Conservation (phyloP, 2,888 invertebrate genomes). For the Nephrotoma appendiculata region DNA sequence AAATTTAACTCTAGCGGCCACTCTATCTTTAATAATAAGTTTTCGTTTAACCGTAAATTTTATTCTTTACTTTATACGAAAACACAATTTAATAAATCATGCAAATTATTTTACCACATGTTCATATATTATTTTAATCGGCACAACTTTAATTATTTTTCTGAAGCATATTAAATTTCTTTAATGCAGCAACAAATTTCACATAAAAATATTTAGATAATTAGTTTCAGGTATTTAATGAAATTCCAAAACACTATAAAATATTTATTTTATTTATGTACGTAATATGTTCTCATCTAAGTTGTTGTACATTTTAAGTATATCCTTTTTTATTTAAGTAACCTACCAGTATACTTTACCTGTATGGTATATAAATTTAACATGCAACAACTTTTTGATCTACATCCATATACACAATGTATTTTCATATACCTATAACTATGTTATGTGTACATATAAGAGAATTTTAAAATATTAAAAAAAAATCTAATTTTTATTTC, state of each 20-base stretch:
- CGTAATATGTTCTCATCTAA: background rate
- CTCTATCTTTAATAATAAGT: too few relatives aligned
- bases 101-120: background rate
- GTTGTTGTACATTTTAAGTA: background rate
- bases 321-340: background rate
- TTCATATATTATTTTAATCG: background rate
- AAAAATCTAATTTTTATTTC: background rate
- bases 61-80: too few relatives aligned
- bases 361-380: background rate
- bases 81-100: too few relatives aligned
- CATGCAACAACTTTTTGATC: background rate
- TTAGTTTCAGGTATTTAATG: background rate
- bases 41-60: too few relatives aligned
- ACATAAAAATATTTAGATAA: background rate
- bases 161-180: background rate
- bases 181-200: background rate
- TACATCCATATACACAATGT: background rate
- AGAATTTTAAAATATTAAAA: background rate
- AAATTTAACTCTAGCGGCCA: too few relatives aligned
- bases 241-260: background rate
- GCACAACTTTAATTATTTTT: background rate
- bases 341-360: background rate
- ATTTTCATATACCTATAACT: background rate
- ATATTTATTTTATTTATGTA: background rate
- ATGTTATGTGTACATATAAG: background rate